Evolutionary conservation across 2,797 vertebrate genomes (phyloP), one percentile per base, ranked within the genome.

Genomic region (Xiphorhynchus erythropygius): DNA sequence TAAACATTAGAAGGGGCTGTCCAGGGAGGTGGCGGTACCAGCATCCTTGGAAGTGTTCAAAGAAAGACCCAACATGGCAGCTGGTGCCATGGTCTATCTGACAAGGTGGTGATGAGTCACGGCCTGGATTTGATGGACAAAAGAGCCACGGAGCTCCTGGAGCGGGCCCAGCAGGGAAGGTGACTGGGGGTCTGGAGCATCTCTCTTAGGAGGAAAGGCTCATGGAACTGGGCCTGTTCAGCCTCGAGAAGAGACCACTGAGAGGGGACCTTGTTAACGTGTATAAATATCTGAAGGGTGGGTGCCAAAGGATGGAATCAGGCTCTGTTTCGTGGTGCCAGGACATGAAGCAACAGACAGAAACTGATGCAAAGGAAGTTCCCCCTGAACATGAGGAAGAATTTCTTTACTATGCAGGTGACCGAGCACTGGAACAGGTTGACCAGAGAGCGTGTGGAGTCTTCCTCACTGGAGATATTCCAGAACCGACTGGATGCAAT

Each of bases 41-140:
- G 23, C 19, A 37, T 15, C 27, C 13, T 32, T 37, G 42, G 13
- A 42, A 1, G 28, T 50, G n/a, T 42, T 55, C 27, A n/a, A 68
- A 22, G 30, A 47, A 74, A 35, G 25, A 68, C 33, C 75, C 14
- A 13, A 30, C 11, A 5, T 13, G 27, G 13, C 37, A 44, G 0
- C 7, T 24, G 24, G n/a, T 44, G 71, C 13, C 79, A 50, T 8
- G 28, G 41, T 21, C 37, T 30, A 37, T 4, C 1, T 42, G 49
- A 49, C 23, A 21, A 37, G 47, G 27, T 18, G 23, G 27, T 49
- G 56, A n/a, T 44, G n/a, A 21, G 28, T 44, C 28, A 33, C 1
- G 16, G 10, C 2, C 4, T 30, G 71, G 57, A 56, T 21, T 56
- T 19, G 44, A 42, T 0, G 0, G 9, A 49, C 42, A 63, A 19